Base-by-base conservation (phyloP, 2,113 vertebrate species). In the Anas platyrhynchos region DNA sequence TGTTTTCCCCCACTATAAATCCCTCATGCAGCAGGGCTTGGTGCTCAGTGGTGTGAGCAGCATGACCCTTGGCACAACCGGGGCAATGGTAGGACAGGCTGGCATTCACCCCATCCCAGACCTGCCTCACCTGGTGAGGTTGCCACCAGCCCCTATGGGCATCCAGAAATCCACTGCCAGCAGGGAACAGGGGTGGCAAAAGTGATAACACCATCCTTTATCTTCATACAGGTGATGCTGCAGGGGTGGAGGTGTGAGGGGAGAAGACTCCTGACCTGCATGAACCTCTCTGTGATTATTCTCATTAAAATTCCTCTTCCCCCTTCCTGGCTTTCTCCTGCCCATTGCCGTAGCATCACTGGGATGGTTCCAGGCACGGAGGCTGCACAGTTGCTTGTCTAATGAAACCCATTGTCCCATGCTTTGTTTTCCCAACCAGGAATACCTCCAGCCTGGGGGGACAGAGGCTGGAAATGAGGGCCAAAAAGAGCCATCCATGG, bases 201-300 rank as follows among this genome's bases (percentile, higher is more conserved):
- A 34, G 2, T 0, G n/a, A 2, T 3, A 50, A 69, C 8, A 50
- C 32, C 34, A 41, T 4, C 3, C 2, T n/a, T 2, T 32, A 25
- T 31, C 61, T 82, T 11, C 55, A 34, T 34, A 18, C 17, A 5
- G 20, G 23, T 13, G 41, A 16, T 2, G 59, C 74, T 66, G 43
- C 23, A 32, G 3, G 7, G 0, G 0, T 17, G 50, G 31, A 44
- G 26, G 77, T 72, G 56, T 32, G 50, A 26, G 50, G 66, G 44
- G 52, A 38, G 41, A 43, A 23, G 31, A 72, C 38, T 50, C 46
- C n/a, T 61, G 69, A 18, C 67, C 29, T 16, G 3, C 46, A 46
- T 46, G 46, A 48, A 11, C 20, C 20, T 48, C 46, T 48, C 46
- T 48, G 20, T 48, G 46, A 48, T 11, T 48, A 48, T 48, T 48